A percentile compares a stretch with the other conserved stretches of the same genome.
phyloP scores from a whole-genome alignment of 1,140 invertebrate genomes.

The Drosophila azteca region DNA sequence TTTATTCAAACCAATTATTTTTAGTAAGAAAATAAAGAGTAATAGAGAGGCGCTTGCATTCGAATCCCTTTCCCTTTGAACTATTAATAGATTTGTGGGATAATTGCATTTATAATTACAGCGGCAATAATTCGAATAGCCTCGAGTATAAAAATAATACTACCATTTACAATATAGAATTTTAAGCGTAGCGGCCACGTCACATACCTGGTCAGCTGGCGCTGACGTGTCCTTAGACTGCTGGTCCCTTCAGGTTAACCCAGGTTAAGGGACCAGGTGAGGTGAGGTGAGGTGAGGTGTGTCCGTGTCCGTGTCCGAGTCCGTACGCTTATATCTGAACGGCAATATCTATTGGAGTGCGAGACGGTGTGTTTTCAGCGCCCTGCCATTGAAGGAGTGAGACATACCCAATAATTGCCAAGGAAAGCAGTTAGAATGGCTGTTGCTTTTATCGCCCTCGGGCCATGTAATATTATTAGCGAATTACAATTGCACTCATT shows the following conservation, averaged over 20 bases:
- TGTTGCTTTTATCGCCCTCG: slow-evolving; percentile 17
- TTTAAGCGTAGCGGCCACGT: slow-evolving; percentile 38
- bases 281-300: slow-evolving; percentile 8
- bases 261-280: slow-evolving; percentile 28
- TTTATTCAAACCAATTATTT: no score
- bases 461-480: slow-evolving; percentile 50
- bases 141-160: slow-evolving; percentile 35
- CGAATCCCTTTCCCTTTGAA: no score
- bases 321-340: slow-evolving; percentile 19
- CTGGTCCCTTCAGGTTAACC: slow-evolving; percentile 19
- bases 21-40: no score
- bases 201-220: slow-evolving; percentile 15
- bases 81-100: background rate
- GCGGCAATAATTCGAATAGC: background rate
- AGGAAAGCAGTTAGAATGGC: slow-evolving; percentile 19
- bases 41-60: background rate
- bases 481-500: slow-evolving; percentile 52
- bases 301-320: background rate
- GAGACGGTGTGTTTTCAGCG: no score
- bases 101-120: slow-evolving; percentile 8
- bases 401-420: slow-evolving; percentile 36
- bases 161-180: slow-evolving; percentile 24
- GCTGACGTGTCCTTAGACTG: slow-evolving; percentile 48
- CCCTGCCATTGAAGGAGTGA: slow-evolving; percentile 1
- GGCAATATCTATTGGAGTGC: slow-evolving; percentile 17